A percentile compares a stretch with the other conserved stretches of the same genome.
These are phyloP conservation scores for Neelides sp. DNA, from an alignment of 1,140 invertebrate species.

Conservation along the genomic window DNA sequence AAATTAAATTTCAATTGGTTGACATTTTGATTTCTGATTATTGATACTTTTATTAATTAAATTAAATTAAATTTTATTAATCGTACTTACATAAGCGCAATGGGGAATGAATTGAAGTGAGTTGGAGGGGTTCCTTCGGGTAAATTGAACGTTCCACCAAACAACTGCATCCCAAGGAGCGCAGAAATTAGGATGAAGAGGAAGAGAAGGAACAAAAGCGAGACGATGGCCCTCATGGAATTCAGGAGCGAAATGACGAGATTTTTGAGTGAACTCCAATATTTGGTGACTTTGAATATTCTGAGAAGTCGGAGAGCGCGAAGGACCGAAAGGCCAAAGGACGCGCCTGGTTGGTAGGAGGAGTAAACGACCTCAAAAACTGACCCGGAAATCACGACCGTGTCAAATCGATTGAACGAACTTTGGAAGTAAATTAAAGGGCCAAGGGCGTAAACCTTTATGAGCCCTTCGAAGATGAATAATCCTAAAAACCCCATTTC, in stretches of 20 bases:
- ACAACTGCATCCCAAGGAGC: constrained; percentile 45
- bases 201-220: constrained; percentile 52
- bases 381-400: constrained; percentile 47
- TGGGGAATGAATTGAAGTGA: too few relatives aligned
- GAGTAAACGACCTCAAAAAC: constrained; percentile 48
- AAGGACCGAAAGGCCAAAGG: constrained; percentile 50
- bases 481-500: constrained; percentile 96
- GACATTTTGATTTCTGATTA: too few relatives aligned
- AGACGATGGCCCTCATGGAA: constrained; percentile 52
- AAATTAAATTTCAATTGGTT: too few relatives aligned
- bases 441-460: constrained; percentile 98
- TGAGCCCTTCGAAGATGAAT: constrained; percentile 97
- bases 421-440: constrained; percentile 46
- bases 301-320: constrained; percentile 48
- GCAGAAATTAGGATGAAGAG: constrained; percentile 59
- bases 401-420: constrained; percentile 45
- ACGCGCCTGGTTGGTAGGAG: constrained; percentile 41
- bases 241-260: constrained; percentile 49
- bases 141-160: constrained; percentile 28
- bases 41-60: too few relatives aligned
- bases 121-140: neutral
- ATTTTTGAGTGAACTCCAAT: constrained; percentile 51
- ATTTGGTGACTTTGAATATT: constrained; percentile 58
- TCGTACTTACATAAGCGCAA: too few relatives aligned
- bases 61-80: too few relatives aligned